phyloP scores from a whole-genome alignment of 1,140 invertebrate genomes.

The Bombus balteatus region DNA sequence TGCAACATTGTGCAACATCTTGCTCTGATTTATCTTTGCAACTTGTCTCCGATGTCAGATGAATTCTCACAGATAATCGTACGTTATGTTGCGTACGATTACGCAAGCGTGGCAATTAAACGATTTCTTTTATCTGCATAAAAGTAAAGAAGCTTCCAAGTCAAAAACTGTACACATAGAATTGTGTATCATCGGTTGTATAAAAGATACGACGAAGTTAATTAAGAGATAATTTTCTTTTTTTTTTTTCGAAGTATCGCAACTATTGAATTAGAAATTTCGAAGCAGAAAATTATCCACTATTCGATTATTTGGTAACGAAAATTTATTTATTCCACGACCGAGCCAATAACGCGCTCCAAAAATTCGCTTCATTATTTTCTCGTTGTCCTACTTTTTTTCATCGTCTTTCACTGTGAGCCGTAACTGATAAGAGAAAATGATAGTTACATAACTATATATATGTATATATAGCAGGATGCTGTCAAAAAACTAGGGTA shows the following conservation, averaged over 20 bases:
- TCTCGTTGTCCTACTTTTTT: background rate
- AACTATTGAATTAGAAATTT: background rate
- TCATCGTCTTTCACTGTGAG: background rate
- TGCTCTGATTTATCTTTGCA: constrained; percentile 14
- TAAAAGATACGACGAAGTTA: no score
- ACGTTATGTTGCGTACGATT: background rate
- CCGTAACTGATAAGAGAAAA: background rate
- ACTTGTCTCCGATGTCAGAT: constrained; percentile 10
- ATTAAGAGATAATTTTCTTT: no score
- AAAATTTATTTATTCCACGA: no score
- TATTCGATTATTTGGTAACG: background rate
- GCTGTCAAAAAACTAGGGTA: constrained; percentile 36
- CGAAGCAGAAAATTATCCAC: background rate
- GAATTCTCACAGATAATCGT: background rate
- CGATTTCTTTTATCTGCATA: background rate
- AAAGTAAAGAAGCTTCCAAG: no score
- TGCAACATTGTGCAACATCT: constrained; percentile 13
- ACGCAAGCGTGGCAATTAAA: background rate
- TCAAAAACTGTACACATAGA: no score
- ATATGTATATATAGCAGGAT: constrained; percentile 7
- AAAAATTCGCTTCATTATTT: background rate
- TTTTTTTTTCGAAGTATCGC: accelerated
- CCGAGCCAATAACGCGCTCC: background rate
- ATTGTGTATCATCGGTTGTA: no score
- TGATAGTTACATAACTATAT: background rate